Conservation (phyloP, 2,797 vertebrate genomes). For the Pygocentrus nattereri region DNA sequence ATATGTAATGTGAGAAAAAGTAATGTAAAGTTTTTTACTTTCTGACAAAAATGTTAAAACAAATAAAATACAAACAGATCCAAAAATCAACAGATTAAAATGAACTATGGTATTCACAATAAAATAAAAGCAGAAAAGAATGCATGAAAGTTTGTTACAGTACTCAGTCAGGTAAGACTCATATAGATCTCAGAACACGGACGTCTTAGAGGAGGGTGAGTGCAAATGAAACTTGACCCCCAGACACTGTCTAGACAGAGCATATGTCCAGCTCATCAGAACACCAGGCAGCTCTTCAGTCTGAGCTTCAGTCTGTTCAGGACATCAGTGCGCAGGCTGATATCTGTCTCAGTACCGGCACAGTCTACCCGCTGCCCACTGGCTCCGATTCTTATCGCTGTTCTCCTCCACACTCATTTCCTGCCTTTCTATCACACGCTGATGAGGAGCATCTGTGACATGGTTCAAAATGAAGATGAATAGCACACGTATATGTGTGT, state of each 20-base stretch:
- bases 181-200: neutral
- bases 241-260: slow-evolving; percentile 20
- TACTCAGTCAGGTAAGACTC: neutral
- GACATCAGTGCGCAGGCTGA: slow-evolving; percentile 42
- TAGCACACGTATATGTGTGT: slow-evolving; percentile 16
- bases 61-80: no score
- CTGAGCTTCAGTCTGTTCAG: slow-evolving; percentile 41
- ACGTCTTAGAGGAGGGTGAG: neutral
- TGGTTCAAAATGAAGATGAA: neutral
- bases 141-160: no score
- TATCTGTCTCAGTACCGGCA: slow-evolving; percentile 30
- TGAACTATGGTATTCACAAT: no score
- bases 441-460: slow-evolving; percentile 30
- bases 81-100: no score
- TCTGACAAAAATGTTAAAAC: no score
- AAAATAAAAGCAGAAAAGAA: no score
- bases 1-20: no score
- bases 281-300: slow-evolving; percentile 27
- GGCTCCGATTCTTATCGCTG: slow-evolving; percentile 57
- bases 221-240: slow-evolving; percentile 34
- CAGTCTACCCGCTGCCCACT: slow-evolving; percentile 32
- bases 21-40: no score
- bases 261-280: slow-evolving; percentile 18
- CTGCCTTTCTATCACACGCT: slow-evolving; percentile 47
- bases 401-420: slow-evolving; percentile 57